These are phyloP conservation scores for Triops cancriformis DNA, from an alignment of 1,140 invertebrate species.

Conservation along the genomic window DNA sequence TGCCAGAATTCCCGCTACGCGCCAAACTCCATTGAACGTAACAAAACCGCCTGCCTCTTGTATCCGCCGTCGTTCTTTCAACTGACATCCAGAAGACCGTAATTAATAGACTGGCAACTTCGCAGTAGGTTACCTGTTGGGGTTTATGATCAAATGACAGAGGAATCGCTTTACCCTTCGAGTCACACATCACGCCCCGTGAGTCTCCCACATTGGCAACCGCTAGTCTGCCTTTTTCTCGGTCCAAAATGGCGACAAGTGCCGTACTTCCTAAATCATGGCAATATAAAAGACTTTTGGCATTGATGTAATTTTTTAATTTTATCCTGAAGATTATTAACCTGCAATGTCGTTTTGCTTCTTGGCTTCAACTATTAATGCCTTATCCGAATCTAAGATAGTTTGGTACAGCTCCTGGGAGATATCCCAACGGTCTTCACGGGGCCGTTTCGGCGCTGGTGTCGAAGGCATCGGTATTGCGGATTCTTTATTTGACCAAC, in stretches of 20 bases:
- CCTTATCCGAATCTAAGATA: slow-evolving; percentile 67
- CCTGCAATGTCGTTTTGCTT: slow-evolving; percentile 74
- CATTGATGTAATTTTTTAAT: slow-evolving; percentile 21
- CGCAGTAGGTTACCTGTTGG: slow-evolving; percentile 58
- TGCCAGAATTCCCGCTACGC: slow-evolving; percentile 89
- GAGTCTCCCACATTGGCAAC: slow-evolving; percentile 96
- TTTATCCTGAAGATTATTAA: slow-evolving; percentile 35
- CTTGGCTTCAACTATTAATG: slow-evolving; percentile 68
- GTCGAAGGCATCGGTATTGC: neutral
- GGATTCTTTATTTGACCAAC: neutral
- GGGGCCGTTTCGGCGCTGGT: neutral
- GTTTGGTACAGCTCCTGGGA: slow-evolving; percentile 22
- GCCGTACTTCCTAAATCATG: slow-evolving; percentile 72
- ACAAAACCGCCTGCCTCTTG: slow-evolving; percentile 87
- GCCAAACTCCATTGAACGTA: slow-evolving; percentile 90
- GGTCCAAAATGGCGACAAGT: slow-evolving; percentile 74
- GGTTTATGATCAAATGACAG: slow-evolving; percentile 95
- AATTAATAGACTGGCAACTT: slow-evolving; percentile 21
- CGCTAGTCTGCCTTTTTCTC: slow-evolving; percentile 55
- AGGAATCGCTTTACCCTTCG: slow-evolving; percentile 76
- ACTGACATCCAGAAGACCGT: slow-evolving; percentile 43
- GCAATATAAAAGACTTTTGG: slow-evolving; percentile 15
- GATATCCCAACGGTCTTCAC: slow-evolving; percentile 17
- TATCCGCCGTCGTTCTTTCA: slow-evolving; percentile 75
- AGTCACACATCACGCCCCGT: slow-evolving; percentile 86